These are phyloP conservation scores for Leuctra nigra DNA, from an alignment of 2,888 invertebrate species.

Conservation along the genomic window DNA sequence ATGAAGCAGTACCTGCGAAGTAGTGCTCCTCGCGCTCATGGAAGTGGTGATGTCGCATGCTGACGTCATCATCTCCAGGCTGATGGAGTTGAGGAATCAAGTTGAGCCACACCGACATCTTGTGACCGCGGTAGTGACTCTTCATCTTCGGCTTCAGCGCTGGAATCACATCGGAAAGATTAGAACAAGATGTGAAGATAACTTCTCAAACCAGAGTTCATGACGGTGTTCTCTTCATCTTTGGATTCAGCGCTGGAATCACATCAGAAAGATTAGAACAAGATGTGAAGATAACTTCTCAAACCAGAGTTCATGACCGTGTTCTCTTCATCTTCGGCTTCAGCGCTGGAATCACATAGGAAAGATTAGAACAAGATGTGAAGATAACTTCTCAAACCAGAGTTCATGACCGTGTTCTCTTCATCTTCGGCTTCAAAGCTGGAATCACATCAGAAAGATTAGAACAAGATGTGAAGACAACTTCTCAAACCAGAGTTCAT, in stretches of 20 bases:
- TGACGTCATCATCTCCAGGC: conserved; percentile 62
- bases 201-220: not conserved
- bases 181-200: conserved; percentile 22
- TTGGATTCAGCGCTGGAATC: no score
- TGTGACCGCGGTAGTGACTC: conserved; percentile 82
- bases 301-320: not conserved
- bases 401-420: no score
- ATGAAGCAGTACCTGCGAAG: conserved; percentile 64
- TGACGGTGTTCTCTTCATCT: not conserved
- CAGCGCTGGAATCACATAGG: no score
- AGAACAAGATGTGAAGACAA: no score
- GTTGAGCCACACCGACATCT: conserved; percentile 85
- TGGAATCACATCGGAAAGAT: conserved; percentile 37
- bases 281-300: not conserved
- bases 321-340: no score
- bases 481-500: no score
- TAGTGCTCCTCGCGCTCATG: conserved; percentile 64
- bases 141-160: conserved; percentile 66
- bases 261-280: conserved; percentile 27
- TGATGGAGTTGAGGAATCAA: conserved; percentile 79
- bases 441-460: no score
- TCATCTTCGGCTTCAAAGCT: no score
- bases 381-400: no score
- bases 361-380: no score
- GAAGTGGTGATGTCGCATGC: conserved; percentile 71